Base-by-base conservation (phyloP, 1,140 invertebrate species). In the Liolophura sinensis region DNA sequence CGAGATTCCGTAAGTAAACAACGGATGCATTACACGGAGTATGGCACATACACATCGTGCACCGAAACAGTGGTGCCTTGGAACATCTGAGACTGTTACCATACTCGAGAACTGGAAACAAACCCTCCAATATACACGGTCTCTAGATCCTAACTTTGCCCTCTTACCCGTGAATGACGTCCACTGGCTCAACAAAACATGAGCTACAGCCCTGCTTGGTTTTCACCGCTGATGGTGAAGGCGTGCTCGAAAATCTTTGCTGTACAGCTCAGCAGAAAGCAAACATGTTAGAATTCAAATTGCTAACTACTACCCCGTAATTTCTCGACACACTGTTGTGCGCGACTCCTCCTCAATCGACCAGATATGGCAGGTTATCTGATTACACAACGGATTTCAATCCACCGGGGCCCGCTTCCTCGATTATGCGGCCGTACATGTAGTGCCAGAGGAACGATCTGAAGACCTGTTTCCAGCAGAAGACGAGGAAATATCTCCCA, bases 381-480 rank as follows among this genome's bases (percentile, higher is more conserved):
- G 68, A 4, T 55, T 60, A 18, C 70, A 74, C 59, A 72, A 51
- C 54, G 72, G 68, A 0, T 72, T 74, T 48, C 67, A 74, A 20
- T 62, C 64, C 1, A 54, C 73, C 9, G 73, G 73, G 1, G 27
- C 18, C 15, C 70, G 72, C 52, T 76, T 74, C 56, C 40, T 73
- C 0, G 70, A 76, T 15, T 66, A 73, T 1, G 27, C 58, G 47
- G 58, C 60, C 54, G 68, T 76, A 16, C 46, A 64, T 31, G 50
- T 70, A 22, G 65, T 71, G 55, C 67, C 65, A 0, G 57, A 60
- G 31, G 65, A 75, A 40, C n/a, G 64, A 48, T 63, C 67, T 15
- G 66, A 71, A 46, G 72, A 75, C 63, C 56, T 73, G 15, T 75
- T 52, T 55, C 22, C 60, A 7, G 15, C 15, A 9, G 62, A 65